phyloP scores from a whole-genome alignment of 1,140 invertebrate species.

The Aphelinus atriplicis region DNA sequence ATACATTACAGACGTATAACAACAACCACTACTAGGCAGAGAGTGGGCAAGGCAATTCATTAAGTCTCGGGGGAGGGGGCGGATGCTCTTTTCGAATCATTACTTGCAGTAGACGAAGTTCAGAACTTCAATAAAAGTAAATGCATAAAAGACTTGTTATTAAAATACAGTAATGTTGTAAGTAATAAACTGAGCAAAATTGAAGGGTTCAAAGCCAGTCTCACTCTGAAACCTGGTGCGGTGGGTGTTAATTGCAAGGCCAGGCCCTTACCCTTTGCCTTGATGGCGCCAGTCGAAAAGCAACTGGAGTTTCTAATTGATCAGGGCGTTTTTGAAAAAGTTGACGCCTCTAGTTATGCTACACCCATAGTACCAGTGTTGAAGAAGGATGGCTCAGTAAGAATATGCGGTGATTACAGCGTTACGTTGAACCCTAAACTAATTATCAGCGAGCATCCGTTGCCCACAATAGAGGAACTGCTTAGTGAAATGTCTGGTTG shows the following conservation, averaged over 20 bases:
- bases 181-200: not conserved
- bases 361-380: constrained; percentile 47
- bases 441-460: not conserved
- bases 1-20: not conserved
- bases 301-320: not conserved
- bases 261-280: not conserved
- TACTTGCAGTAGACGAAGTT: too few relatives aligned
- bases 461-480: not conserved
- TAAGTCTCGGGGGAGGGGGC: not conserved
- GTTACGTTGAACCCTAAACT: constrained; percentile 49
- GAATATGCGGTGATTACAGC: constrained; percentile 58
- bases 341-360: too few relatives aligned
- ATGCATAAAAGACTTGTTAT: not conserved
- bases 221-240: not conserved
- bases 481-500: not conserved
- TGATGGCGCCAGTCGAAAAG: not conserved
- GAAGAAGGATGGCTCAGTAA: constrained; percentile 52
- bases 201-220: not conserved
- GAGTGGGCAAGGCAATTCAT: constrained; percentile 1
- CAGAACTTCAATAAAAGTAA: not conserved
- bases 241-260: too few relatives aligned
- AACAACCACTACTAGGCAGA: not conserved
- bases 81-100: not conserved
- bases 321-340: not conserved
- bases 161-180: not conserved